phyloP scores from a whole-genome alignment of 2,113 vertebrate species.

The Neodontobutis hainanensis region DNA sequence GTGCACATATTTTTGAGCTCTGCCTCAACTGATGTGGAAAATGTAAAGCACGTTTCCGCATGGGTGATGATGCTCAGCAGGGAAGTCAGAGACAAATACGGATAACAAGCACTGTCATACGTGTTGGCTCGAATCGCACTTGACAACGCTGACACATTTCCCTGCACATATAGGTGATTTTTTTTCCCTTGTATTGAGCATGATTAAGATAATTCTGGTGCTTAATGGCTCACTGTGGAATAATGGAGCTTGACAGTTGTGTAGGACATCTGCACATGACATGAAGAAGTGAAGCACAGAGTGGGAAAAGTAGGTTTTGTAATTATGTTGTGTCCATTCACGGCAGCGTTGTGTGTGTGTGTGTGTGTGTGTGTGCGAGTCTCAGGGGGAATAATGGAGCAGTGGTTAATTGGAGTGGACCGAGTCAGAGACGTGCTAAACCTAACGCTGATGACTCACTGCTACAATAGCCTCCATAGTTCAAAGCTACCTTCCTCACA shows the following conservation, averaged over 20 bases:
- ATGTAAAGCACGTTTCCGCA: conserved; percentile 26
- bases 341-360: conserved; percentile 1
- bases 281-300: conserved; percentile 1
- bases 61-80: conserved; percentile 23
- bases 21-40: conserved; percentile 2
- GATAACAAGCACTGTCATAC: conserved; percentile 18
- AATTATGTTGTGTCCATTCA: conserved; percentile 43
- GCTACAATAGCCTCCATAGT: conserved; percentile 22
- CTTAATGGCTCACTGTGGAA: not conserved
- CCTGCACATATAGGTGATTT: conserved; percentile 4
- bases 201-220: conserved; percentile 1
- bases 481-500: conserved; percentile 31
- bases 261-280: not conserved
- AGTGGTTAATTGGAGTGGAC: conserved; percentile 65
- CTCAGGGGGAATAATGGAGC: conserved; percentile 45
- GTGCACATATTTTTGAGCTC: conserved; percentile 15
- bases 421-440: conserved; percentile 52
- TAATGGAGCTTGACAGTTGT: not conserved
- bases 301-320: conserved; percentile 25
- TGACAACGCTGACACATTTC: conserved; percentile 5
- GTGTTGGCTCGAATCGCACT: conserved; percentile 10
- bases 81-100: conserved; percentile 9
- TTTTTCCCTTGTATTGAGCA: not conserved
- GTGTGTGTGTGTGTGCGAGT: conserved; percentile 14
- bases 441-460: conserved; percentile 52